These are phyloP conservation scores for Metalampra italica DNA, from an alignment of 2,888 invertebrate species.

Conservation along the genomic window DNA sequence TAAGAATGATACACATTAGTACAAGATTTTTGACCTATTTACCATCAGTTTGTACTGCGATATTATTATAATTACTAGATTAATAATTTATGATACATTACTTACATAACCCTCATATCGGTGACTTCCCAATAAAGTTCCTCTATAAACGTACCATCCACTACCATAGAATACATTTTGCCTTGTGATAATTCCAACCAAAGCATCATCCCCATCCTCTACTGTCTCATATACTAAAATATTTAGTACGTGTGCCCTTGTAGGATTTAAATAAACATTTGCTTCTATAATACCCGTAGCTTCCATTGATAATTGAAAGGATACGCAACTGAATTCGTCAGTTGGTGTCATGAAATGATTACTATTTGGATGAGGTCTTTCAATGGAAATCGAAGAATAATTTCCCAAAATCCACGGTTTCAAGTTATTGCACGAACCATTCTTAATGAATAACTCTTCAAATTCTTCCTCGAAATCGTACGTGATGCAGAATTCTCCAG, in stretches of 20 bases:
- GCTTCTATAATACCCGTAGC: background rate
- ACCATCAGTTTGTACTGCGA: no score
- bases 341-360: background rate
- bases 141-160: conserved; percentile 28
- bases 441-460: background rate
- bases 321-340: background rate
- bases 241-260: background rate
- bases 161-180: background rate
- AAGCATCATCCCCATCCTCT: background rate
- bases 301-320: background rate
- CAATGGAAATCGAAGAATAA: background rate
- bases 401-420: background rate
- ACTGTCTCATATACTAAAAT: background rate
- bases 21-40: background rate
- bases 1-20: background rate
- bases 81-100: conserved; percentile 9
- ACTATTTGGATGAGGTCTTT: background rate
- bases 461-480: background rate
- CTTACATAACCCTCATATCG: conserved; percentile 36
- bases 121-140: conserved; percentile 17
- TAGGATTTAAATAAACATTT: background rate
- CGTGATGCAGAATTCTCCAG: background rate
- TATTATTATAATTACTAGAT: no score
- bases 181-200: background rate
- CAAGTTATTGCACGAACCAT: background rate